phyloP scores from a whole-genome alignment of 1,140 invertebrate species.

The Cotesia chilonis region DNA sequence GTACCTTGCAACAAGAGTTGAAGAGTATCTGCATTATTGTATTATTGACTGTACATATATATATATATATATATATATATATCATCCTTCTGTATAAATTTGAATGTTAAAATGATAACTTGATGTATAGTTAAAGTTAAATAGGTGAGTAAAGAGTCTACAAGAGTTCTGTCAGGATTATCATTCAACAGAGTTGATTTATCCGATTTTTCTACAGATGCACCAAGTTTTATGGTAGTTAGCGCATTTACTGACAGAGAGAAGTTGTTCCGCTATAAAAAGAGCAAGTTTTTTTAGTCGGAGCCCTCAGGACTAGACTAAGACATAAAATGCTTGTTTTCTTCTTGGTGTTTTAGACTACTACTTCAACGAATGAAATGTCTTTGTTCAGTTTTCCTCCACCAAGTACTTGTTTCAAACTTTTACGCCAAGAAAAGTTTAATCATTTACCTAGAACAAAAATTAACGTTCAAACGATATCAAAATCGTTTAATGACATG shows the following conservation, averaged over 20 bases:
- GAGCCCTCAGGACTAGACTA: neutral
- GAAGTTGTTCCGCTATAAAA: conserved; percentile 11
- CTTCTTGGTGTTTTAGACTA: conserved; percentile 6
- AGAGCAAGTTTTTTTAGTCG: conserved; percentile 1
- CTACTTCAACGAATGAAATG: conserved; percentile 11
- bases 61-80: neutral
- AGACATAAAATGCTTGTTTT: conserved; percentile 7
- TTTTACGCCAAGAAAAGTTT: conserved; percentile 26
- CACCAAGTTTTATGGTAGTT: conserved; percentile 22
- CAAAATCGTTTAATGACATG: conserved; percentile 10
- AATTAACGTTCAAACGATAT: neutral
- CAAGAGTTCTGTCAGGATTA: neutral
- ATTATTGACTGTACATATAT: neutral
- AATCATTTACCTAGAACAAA: conserved; percentile 17
- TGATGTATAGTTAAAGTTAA: conserved; percentile 4
- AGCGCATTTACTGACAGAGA: conserved; percentile 20
- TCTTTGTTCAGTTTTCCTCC: conserved; percentile 10
- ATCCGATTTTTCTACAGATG: conserved; percentile 20
- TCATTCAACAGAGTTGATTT: conserved; percentile 23
- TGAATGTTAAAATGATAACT: neutral
- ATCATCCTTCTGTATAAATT: neutral
- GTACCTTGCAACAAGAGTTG: neutral
- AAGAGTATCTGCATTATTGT: conserved; percentile 2
- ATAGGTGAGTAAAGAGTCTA: neutral
- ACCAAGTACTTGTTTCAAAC: conserved; percentile 20